Conservation (phyloP, 2,113 vertebrate species). For the Callaeas wilsoni region DNA sequence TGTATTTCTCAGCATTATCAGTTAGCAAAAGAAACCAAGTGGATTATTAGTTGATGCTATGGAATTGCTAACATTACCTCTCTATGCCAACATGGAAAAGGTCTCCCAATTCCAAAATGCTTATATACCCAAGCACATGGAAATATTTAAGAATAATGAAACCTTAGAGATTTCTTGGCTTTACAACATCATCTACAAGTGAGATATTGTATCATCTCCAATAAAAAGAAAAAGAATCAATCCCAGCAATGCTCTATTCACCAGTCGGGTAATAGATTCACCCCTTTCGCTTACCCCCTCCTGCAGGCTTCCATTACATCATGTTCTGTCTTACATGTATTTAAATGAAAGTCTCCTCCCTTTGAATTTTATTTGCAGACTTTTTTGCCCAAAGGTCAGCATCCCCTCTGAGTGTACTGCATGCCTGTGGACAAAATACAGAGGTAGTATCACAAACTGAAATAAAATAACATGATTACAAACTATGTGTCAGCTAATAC, state of each 20-base stretch:
- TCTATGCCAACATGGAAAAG: background rate
- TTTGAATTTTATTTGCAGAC: background rate
- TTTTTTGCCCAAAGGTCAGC: background rate
- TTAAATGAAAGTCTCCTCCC: background rate
- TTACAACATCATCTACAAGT: background rate
- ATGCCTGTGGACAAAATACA: background rate
- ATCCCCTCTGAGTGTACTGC: background rate
- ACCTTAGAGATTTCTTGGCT: background rate
- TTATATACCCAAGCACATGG: background rate
- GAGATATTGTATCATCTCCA: background rate
- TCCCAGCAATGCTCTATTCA: background rate
- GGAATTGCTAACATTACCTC: background rate
- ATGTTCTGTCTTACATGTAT: background rate
- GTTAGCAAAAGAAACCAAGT: background rate
- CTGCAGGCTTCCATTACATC: background rate
- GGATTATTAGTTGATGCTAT: background rate
- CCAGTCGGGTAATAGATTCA: fast-evolving
- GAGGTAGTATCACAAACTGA: background rate
- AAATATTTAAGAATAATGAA: background rate
- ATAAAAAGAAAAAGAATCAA: background rate
- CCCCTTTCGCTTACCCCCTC: background rate
- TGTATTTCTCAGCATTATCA: background rate
- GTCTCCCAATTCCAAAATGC: background rate
- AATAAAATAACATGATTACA: background rate
- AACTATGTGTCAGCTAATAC: background rate